Evolutionary conservation across 2,113 vertebrate genomes (phyloP), one percentile per base, ranked within the genome.

Genomic region (Dromaius novaehollandiae): DNA sequence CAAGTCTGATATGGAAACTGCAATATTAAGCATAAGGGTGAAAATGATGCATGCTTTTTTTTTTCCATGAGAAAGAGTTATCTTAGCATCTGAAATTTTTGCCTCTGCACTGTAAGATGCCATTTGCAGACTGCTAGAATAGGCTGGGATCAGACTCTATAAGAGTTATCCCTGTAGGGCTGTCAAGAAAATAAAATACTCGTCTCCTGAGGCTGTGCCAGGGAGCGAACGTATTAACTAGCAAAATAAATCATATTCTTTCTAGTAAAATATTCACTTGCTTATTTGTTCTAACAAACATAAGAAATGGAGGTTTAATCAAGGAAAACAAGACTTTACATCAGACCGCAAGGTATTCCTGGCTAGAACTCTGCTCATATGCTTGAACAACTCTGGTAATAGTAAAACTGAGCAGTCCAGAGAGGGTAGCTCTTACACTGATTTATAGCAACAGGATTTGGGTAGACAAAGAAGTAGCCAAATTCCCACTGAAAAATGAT

Each of bases 321-420:
- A 93, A 94, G 80, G 88, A 93, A 96, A 95, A 94, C 76, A 93
- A 84, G 85, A 74, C 51, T 93, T 93, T 28, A 25, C 55, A 91
- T 78, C 85, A 94, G 91, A 90, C 73, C 94, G 83, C 82, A 82
- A 95, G 76, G 56, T 93, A 91, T 95, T 96, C 82, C 78, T 94
- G 85, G 79, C 73, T 88, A 56, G 56, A 76, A 81, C 21, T 83
- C 87, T 95, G 79, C 91, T 93, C 93, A 91, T 93, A 90, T 78
- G 89, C 79, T 90, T 95, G 79, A 95, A 65, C 95, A 93, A 75
- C 90, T 78, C 87, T 60, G 76, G 82, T 88, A 88, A 83, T 53
- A 60, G 76, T 90, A 91, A 83, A 90, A 82, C 26, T 16, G 76
- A 91, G n/a, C 63, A 61, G 80, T 71, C 60, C 82, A 82, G 85